Conservation (phyloP, 2,888 invertebrate genomes). For the Podotricha telesiphe region DNA sequence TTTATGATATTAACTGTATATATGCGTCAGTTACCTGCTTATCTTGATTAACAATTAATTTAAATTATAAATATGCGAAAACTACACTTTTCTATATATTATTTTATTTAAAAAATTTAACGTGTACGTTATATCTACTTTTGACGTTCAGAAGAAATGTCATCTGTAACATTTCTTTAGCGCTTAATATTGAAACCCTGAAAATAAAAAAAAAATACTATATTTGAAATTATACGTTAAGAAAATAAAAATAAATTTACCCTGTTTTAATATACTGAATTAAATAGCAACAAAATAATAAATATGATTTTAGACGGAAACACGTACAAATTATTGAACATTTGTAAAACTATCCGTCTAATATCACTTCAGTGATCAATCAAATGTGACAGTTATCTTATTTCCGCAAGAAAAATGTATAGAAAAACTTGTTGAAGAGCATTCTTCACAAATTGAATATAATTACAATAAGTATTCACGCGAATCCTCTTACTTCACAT, state of each 20-base stretch:
- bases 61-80: slow-evolving; percentile 22
- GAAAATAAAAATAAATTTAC: no score
- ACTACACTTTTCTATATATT: neutral
- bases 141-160: neutral
- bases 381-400: slow-evolving; percentile 6
- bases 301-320: no score
- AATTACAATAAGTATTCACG: slow-evolving; percentile 20
- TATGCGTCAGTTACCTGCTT: slow-evolving; percentile 38
- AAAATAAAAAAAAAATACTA: no score
- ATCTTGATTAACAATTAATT: slow-evolving; percentile 36
- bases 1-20: slow-evolving; percentile 48
- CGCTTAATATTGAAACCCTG: no score
- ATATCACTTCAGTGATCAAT: slow-evolving; percentile 1
- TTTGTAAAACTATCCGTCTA: neutral
- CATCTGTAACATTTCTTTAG: neutral
- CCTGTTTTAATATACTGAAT: no score
- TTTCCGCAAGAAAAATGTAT: slow-evolving; percentile 23
- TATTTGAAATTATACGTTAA: no score
- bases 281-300: no score
- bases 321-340: no score
- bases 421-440: slow-evolving; percentile 22
- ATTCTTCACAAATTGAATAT: slow-evolving; percentile 26
- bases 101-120: neutral
- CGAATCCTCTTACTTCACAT: slow-evolving; percentile 20
- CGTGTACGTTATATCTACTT: neutral